Base-by-base conservation (phyloP, 2,888 invertebrate genomes). In the Macaria notata region DNA sequence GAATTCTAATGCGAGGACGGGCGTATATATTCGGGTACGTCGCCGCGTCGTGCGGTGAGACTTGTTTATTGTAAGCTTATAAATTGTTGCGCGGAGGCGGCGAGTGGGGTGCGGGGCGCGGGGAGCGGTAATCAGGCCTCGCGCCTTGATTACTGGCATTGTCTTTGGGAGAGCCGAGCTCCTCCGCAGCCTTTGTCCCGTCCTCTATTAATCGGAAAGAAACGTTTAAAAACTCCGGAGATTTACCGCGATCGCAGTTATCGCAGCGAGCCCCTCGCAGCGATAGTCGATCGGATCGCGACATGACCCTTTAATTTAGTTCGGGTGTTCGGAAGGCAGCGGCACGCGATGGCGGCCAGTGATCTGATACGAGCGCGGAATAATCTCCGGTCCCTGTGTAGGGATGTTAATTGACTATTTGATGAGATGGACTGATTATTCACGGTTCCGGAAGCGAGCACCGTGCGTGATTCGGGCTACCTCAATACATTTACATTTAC, bases 61-160 rank as follows among this genome's bases (percentile, higher is more conserved):
- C 68, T 73, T 78, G 76, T 79, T 79, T 76, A 75, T 75, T 68
- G 72, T 77, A 74, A 76, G 77, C 76, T 79, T 81, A 76, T 79
- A 76, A 81, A 80, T 79, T 77, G 76, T 75, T 69, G 68, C 73
- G 74, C 71, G 64, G 58, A 63, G 56, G 55, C 49, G 59, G 51
- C 48, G 62, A 48, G 62, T 57, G 54, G 51, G 60, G 56, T 68
- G 47, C 63, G 62, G 57, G 4, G 39, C 38, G 63, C 64, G 59
- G 63, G 64, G 56, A 60, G 70, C 64, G 73, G 75, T 78, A 78
- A 78, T 81, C 78, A 75, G 73, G 78, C 72, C 73, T 70, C 69
- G 74, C 71, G 76, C 67, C 69, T 79, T 85, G 84, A 86, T 86
- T 85, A 83, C 83, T 72, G 71, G 78, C 73, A 84, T 86, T 87